A percentile compares a stretch with the other conserved stretches of the same genome.
These are phyloP conservation scores for Corythucha ciliata DNA, from an alignment of 2,888 invertebrate genomes.

Conservation along the genomic window DNA sequence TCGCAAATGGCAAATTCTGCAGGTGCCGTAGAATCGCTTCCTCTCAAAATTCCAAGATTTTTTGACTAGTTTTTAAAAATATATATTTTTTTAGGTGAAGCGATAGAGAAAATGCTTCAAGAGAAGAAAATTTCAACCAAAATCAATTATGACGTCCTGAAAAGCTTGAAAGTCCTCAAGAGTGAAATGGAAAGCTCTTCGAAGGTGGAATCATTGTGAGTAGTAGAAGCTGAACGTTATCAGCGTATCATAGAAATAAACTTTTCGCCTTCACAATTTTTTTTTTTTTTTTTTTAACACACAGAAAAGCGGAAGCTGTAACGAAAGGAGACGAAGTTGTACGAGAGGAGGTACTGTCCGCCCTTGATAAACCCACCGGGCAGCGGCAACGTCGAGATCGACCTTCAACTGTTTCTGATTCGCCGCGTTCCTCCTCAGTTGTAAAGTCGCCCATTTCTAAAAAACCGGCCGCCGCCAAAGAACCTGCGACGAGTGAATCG, in stretches of 20 bases:
- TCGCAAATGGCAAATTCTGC: conserved; percentile 40
- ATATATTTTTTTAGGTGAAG: conserved; percentile 63
- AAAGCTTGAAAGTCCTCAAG: conserved; percentile 54
- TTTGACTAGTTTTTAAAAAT: too few relatives aligned
- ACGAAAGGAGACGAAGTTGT: conserved; percentile 26
- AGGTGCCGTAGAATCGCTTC: conserved; percentile 40
- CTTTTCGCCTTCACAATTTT: too few relatives aligned
- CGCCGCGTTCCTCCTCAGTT: too few relatives aligned
- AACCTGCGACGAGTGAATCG: not conserved
- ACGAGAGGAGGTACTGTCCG: not conserved
- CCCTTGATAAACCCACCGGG: not conserved
- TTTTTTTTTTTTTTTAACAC: conserved; percentile 7
- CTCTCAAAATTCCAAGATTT: not conserved
- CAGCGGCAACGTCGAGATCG: too few relatives aligned
- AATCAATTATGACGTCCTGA: conserved; percentile 94
- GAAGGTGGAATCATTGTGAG: too few relatives aligned
- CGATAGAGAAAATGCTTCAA: conserved; percentile 90
- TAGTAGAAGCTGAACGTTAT: conserved; percentile 10
- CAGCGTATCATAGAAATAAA: too few relatives aligned
- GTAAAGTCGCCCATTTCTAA: too few relatives aligned
- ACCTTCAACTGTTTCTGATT: too few relatives aligned
- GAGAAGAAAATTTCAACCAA: conserved; percentile 94
- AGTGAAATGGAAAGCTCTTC: too few relatives aligned
- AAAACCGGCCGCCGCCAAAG: too few relatives aligned
- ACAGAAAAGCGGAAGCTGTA: conserved; percentile 26